Evolutionary conservation across 2,888 invertebrate genomes (phyloP).

Genomic region (Melanchra persicariae): DNA sequence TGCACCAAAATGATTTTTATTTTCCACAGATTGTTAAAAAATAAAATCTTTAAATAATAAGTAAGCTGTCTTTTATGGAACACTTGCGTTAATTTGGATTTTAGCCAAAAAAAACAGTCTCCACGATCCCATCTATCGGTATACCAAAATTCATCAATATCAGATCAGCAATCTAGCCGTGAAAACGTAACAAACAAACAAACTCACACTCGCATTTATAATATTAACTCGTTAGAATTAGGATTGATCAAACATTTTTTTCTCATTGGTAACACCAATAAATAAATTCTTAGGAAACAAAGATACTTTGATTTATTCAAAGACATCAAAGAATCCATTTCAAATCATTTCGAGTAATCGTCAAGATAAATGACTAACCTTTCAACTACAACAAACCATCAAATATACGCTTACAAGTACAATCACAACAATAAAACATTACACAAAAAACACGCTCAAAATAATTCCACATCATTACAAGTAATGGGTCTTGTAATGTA

Average conservation of each 20-base stretch:
- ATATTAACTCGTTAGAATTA: too few species aligned
- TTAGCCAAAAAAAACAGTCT: too few species aligned
- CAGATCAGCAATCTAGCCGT: too few species aligned
- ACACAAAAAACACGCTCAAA: conserved; percentile 22
- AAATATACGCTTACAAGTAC: neutral
- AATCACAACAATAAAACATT: conserved; percentile 32
- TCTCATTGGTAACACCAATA: neutral
- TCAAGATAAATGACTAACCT: conserved; percentile 31
- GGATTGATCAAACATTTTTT: neutral
- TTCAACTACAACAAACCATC: conserved; percentile 12
- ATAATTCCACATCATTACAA: conserved; percentile 41
- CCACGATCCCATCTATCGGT: too few species aligned
- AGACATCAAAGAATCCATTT: conserved; percentile 17
- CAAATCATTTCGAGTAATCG: conserved; percentile 3
- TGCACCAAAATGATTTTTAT: neutral
- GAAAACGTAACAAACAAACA: too few species aligned
- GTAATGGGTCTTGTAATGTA: conserved; percentile 51
- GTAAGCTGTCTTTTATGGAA: too few species aligned
- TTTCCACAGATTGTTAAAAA: too few species aligned
- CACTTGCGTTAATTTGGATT: too few species aligned
- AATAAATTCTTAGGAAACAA: neutral
- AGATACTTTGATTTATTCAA: conserved; percentile 13
- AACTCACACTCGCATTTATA: too few species aligned
- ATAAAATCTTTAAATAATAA: too few species aligned
- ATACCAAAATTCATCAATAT: too few species aligned